Evolutionary conservation across 2,888 invertebrate genomes (phyloP), one percentile per base, ranked within the genome.

Genomic region (Sipha maydis): DNA sequence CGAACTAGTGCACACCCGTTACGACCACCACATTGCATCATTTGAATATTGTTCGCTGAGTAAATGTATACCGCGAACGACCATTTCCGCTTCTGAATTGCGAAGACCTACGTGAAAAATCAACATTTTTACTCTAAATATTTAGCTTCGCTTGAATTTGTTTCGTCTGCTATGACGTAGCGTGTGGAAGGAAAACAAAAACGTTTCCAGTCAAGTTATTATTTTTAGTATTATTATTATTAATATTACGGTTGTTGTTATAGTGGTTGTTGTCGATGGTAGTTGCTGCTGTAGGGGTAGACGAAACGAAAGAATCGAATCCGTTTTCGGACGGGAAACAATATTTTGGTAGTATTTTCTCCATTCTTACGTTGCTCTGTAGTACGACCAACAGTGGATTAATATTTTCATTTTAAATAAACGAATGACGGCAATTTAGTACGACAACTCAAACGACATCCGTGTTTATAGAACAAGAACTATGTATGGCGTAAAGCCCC

Each of bases 191-290:
- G 77, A 85, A 85, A 85, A 85, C 48, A 85, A 69, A 61, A 69
- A 78, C 67, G 34, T 78, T 41, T 69, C 31, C 77, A 4, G 41
- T 85, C 41, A 28, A 67, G 69, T 71, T 69, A 85, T 34, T 83
- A 38, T 83, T 83, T 17, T 41, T 71, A 48, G 69, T 69, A 85
- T 34, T 83, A 38, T 83, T 83, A n/a, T 41, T 71, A 48, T 80
- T 34, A 56, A 19, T 41, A n/a, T 48, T 25, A 77, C 38, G 3
- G 21, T 48, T 14, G 14, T 48, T 21, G 21, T 61, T 61, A 25
- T 61, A 21, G 61, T 71, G 11, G 48, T 17, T 19, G 31, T 41
- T 5, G 8, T 28, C 9, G 41, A 7, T 41, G 41, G 41, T 41
- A 4, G 34, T 31, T 83, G n/a, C n/a, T 48, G 48, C 48, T 14